Conservation (phyloP, 92 coral and sea anemone species). For the Heliopora coerulea region DNA sequence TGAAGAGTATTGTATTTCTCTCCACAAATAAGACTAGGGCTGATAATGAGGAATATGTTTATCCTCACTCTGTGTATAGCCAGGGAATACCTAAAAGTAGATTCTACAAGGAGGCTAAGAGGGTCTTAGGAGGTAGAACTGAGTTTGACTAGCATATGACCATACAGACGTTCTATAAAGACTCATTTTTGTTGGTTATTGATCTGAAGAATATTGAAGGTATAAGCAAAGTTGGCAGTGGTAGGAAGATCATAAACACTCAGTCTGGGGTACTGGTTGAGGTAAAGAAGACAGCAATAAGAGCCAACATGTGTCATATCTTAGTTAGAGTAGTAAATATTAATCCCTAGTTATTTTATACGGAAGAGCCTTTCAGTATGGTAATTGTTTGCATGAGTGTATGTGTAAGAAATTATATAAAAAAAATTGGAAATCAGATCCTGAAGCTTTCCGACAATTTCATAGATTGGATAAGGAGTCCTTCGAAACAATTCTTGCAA, state of each 20-base stretch:
- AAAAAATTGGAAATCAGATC: no score
- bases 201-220: conserved; percentile 14
- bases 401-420: conserved; percentile 35
- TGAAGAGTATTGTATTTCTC: neutral
- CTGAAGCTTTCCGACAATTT: no score
- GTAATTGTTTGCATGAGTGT: conserved; percentile 28
- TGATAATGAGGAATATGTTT: neutral
- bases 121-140: conserved; percentile 4
- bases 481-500: no score
- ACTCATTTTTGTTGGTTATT: conserved; percentile 4
- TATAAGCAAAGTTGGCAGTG: neutral
- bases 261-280: conserved; percentile 27
- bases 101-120: conserved; percentile 36
- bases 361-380: conserved; percentile 21
- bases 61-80: neutral
- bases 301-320: conserved; percentile 20
- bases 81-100: conserved; percentile 19
- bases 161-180: conserved; percentile 32
- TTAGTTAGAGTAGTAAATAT: conserved; percentile 20
- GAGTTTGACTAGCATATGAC: conserved; percentile 23
- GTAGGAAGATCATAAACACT: conserved; percentile 24
- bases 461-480: no score
- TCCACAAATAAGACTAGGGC: neutral
- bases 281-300: conserved; percentile 13
- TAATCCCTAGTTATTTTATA: conserved; percentile 5